phyloP scores from a whole-genome alignment of 2,888 invertebrate species.

The Ormyrus thymus region DNA sequence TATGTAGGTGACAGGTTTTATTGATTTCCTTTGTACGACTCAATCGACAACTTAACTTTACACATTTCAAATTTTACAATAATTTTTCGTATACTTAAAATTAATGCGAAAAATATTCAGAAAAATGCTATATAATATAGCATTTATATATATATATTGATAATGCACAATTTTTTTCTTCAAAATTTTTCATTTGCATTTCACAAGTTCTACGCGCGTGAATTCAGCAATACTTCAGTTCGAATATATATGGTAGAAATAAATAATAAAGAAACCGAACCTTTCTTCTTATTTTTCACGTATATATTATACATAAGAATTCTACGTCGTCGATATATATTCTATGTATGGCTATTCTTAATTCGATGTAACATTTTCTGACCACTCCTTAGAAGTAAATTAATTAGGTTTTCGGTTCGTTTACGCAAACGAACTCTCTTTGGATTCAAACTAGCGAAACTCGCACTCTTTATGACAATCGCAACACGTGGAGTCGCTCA shows the following conservation, averaged over 20 bases:
- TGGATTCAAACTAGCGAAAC: constrained; percentile 49
- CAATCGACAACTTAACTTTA: constrained; percentile 33
- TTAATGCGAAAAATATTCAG: neutral
- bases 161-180: too few species aligned
- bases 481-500: constrained; percentile 16
- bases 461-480: constrained; percentile 13
- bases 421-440: constrained; percentile 46
- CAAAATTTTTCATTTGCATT: constrained; percentile 16
- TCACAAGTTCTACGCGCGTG: neutral
- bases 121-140: neutral
- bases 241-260: constrained; percentile 10
- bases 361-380: constrained; percentile 59
- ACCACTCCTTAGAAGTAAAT: constrained; percentile 27
- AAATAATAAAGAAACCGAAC: constrained; percentile 44
- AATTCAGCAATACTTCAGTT: neutral
- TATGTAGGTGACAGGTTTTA: constrained; percentile 32
- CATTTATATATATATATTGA: too few species aligned
- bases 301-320: constrained; percentile 34
- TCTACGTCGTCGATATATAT: constrained; percentile 32
- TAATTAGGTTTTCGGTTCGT: constrained; percentile 18
- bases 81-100: constrained; percentile 22
- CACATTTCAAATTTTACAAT: constrained; percentile 30
- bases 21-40: constrained; percentile 40
- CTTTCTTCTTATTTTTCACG: constrained; percentile 1
- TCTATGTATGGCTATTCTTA: constrained; percentile 62